Evolutionary conservation across 1,140 invertebrate species (phyloP), one percentile per base, ranked within the genome.

Genomic region (Macrobrachium rosenbergii): DNA sequence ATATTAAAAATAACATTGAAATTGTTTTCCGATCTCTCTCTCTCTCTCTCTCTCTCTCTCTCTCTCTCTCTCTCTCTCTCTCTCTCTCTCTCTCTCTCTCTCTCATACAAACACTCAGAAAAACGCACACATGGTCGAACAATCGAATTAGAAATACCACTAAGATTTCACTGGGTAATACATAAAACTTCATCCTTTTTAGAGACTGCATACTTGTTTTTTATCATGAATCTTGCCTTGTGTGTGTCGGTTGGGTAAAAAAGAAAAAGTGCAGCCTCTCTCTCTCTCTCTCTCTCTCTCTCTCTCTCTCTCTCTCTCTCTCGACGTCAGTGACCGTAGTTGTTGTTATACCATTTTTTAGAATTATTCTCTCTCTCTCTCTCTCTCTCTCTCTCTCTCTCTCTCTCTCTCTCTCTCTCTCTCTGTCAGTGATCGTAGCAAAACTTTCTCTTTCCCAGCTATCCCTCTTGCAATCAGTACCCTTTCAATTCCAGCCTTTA

Each of bases 231-330:
- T 69, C 45, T 82, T 75, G 23, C 28, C 72, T 73, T 16, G 28
- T 37, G 16, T 37, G 72, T 43, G 37, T 52, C 16, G 64, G 64
- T 69, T 19, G 21, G 37, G 23, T 23, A 23, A 52, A 52, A 14
- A 43, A n/a, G 69, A 37, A 37, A 37, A 6, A 52, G 37, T 19
- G 72, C 72, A 45, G 16, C 37, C 72, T 75, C 72, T 75, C 72
- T 75, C 72, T 75, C 72, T 75, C 72, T 75, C 72, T 75, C 72
- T 75, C 72, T 75, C 72, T 75, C 72, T 75, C 72, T 75, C 72
- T 75, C 72, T 75, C 72, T 75, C 72, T 75, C 72, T 75, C 72
- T 75, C 72, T 75, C 72, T 75, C 72, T 75, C 72, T 75, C 72
- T 75, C 72, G 16, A 52, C 52, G 72, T 75, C 72, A 75, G 72